Percentiles rank a stretch among this genome's conserved stretches.
Evolutionary conservation across 2,797 vertebrate species (phyloP).

Genomic region (Eurystomus glaucurus): DNA sequence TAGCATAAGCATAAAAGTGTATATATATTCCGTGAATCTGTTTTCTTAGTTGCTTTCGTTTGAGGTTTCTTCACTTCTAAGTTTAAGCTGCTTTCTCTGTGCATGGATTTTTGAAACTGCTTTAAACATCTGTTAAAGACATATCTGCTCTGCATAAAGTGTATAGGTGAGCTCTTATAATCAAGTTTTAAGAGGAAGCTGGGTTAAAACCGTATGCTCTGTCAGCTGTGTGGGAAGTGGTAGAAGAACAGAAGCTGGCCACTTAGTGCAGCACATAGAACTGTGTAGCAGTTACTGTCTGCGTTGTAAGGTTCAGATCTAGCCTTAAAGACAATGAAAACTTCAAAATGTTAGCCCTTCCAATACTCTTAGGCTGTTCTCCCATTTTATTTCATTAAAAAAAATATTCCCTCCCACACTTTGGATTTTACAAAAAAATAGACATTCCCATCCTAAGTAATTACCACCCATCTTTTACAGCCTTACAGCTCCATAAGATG

Average conservation of each 20-base stretch:
- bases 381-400: background rate
- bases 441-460: constrained; percentile 83
- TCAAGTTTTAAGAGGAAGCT: background rate
- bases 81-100: background rate
- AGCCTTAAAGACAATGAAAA: constrained; percentile 66
- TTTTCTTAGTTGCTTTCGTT: background rate
- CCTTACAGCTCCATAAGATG: constrained; percentile 83
- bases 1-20: background rate
- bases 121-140: background rate
- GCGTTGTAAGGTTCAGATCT: constrained; percentile 53
- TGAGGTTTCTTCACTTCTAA: background rate
- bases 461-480: constrained; percentile 84
- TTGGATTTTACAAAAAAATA: constrained; percentile 79
- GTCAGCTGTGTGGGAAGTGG: background rate
- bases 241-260: constrained; percentile 49
- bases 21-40: background rate
- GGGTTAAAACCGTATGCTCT: background rate
- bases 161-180: background rate
- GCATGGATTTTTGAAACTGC: background rate
- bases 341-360: constrained; percentile 80
- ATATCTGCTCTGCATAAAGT: background rate
- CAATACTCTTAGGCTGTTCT: background rate
- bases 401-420: constrained; percentile 60
- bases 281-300: background rate
- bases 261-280: background rate